Evolutionary conservation across 2,797 vertebrate genomes (phyloP), one percentile per base, ranked within the genome.

Genomic region (Pantherophis vulpinus): DNA sequence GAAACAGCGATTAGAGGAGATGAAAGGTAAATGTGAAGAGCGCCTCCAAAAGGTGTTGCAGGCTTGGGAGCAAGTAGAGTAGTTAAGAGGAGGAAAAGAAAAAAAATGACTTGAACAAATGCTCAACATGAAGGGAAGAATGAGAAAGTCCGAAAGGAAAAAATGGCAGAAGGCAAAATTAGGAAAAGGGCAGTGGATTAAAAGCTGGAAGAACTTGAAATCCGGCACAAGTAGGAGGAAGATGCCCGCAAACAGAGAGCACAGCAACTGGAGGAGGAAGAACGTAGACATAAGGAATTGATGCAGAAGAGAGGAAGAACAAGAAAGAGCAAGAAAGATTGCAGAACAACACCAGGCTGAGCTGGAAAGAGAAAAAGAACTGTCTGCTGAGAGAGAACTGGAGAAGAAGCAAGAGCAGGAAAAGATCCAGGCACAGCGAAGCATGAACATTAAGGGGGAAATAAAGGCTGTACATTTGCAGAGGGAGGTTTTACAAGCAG

Each of bases 1-100:
- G 97, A 98, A 96, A 83, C 98, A 92, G 88, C 98, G 98, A 66
- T 98, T 98, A 89, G 99, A 99, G 6, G 99, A 99, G 93, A 97
- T 98, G 86, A 99, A 98, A 97, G 98, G 98, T 99, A 99, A 98
- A 96, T 97, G 98, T 4, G 99, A 99, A 10, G 99, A 99, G 95
- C 98, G 98, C 60, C 96, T 98, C 59, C 98, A 96, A 18, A 98
- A 98, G 93, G 99, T 99, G 0, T 96, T 98, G 86, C 99, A 99
- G 96, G 98, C 98, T 93, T 98, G 99, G 88, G 98, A 98, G 86
- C 98, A 99, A 12, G 98, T 98, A 8, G 99, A 99, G 60, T 98
- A 98, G 94, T 98, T 97, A 92, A 98, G 99, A 90, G 98, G 98
- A 8, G 98, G 99, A n/a, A n/a, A 94, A 99, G 99, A 98, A 99